These are phyloP conservation scores for Acromyrmex charruanus DNA, from an alignment of 1,140 invertebrate genomes.

Conservation along the genomic window DNA sequence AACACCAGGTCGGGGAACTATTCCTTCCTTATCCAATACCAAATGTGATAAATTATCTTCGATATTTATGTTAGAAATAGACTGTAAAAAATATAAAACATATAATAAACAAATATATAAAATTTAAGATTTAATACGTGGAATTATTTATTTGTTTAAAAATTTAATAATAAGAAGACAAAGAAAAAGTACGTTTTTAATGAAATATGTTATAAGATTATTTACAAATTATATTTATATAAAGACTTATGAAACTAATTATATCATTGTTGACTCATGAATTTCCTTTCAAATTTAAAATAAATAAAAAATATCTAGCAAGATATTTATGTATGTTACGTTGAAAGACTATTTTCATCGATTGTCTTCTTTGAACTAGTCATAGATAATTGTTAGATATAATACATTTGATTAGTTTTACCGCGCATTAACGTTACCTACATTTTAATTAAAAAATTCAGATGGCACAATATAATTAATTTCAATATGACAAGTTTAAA, in stretches of 20 bases:
- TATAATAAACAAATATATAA: background rate
- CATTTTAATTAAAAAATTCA: too few relatives aligned
- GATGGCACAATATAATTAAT: too few relatives aligned
- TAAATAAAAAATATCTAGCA: background rate
- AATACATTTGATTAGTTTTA: background rate
- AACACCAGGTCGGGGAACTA: constrained; percentile 85
- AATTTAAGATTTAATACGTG: background rate
- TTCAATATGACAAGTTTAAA: too few relatives aligned
- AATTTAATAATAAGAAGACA: background rate
- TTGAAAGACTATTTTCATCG: background rate
- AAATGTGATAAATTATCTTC: constrained; percentile 87
- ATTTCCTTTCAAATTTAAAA: background rate
- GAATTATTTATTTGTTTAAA: constrained; percentile 34
- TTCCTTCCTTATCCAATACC: constrained; percentile 87
- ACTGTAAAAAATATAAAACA: constrained; percentile 79
- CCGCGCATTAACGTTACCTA: too few relatives aligned
- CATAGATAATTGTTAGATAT: background rate
- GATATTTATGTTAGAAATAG: constrained; percentile 81
- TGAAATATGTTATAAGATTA: background rate
- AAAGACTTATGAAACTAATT: background rate
- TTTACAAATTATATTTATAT: background rate
- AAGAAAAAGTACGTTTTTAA: background rate
- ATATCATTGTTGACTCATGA: background rate
- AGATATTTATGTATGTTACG: too few relatives aligned
- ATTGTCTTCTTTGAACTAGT: background rate